Conservation (phyloP, 2,888 invertebrate genomes). For the Peribatodes rhomboidaria region DNA sequence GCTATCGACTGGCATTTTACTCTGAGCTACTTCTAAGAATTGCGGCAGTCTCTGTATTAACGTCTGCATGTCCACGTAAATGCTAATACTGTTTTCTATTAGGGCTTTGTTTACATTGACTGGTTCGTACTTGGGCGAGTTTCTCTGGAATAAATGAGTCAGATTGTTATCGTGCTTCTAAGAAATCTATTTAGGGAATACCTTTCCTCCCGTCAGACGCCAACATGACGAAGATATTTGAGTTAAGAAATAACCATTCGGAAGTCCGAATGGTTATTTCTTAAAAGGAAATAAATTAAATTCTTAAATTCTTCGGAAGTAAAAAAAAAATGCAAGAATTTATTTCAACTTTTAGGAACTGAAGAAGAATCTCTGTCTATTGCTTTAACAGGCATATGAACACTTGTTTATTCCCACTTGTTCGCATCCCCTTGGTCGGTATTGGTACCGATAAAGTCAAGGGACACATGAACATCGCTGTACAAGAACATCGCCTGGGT, state of each 20-base stretch:
- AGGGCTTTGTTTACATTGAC: slow-evolving; percentile 69
- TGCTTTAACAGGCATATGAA: too few species aligned
- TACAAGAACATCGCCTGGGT: background rate
- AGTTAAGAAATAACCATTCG: background rate
- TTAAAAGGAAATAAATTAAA: background rate
- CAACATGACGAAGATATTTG: background rate
- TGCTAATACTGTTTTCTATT: slow-evolving; percentile 74
- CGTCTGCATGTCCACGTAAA: slow-evolving; percentile 69
- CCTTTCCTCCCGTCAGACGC: background rate
- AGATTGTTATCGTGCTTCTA: slow-evolving; percentile 8
- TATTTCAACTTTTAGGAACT: too few species aligned
- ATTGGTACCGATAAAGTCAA: too few species aligned
- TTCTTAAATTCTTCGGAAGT: too few species aligned
- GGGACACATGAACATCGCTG: too few species aligned
- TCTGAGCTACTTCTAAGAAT: slow-evolving; percentile 64
- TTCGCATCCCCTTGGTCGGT: too few species aligned
- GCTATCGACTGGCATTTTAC: slow-evolving; percentile 62
- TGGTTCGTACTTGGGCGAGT: slow-evolving; percentile 63
- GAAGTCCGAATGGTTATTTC: background rate
- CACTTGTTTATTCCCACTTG: too few species aligned
- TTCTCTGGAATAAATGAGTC: slow-evolving; percentile 61
- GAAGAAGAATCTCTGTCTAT: too few species aligned
- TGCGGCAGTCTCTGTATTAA: slow-evolving; percentile 67
- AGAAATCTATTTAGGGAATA: slow-evolving; percentile 19
- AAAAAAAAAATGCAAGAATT: too few species aligned